These are phyloP conservation scores for Anabacerthia variegaticeps DNA, from an alignment of 2,797 vertebrate genomes.

Conservation along the genomic window DNA sequence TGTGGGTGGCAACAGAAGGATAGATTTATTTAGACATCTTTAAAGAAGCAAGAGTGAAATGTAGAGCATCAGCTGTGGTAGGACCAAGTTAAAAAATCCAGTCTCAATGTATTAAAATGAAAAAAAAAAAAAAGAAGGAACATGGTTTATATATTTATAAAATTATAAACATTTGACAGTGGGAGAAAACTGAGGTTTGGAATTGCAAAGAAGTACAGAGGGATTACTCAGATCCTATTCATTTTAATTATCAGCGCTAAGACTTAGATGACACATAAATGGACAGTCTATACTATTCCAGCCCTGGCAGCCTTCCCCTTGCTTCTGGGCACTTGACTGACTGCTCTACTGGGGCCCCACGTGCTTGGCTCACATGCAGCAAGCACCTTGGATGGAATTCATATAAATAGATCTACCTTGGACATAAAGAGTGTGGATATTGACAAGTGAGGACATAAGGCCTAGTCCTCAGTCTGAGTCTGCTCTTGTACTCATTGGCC, in stretches of 20 bases:
- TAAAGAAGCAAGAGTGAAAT: neutral
- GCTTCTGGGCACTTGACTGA: neutral
- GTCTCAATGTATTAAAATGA: neutral
- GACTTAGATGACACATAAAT: neutral
- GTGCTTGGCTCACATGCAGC: neutral
- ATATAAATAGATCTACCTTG: neutral
- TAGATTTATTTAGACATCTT: neutral
- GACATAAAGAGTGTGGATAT: neutral
- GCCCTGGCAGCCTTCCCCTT: neutral
- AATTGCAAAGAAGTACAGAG: neutral
- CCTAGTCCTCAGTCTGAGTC: neutral
- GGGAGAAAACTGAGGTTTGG: neutral
- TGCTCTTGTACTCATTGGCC: neutral
- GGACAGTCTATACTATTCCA: neutral
- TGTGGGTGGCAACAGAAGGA: neutral
- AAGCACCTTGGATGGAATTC: neutral
- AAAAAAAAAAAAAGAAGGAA: neutral
- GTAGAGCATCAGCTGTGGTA: neutral
- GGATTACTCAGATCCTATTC: neutral
- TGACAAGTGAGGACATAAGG: neutral
- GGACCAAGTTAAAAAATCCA: neutral
- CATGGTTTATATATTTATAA: neutral
- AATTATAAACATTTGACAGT: neutral
- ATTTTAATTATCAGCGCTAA: conserved; percentile 4
- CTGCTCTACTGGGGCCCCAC: neutral